phyloP scores from a whole-genome alignment of 2,113 vertebrate genomes.

The Ardeotis arabs region DNA sequence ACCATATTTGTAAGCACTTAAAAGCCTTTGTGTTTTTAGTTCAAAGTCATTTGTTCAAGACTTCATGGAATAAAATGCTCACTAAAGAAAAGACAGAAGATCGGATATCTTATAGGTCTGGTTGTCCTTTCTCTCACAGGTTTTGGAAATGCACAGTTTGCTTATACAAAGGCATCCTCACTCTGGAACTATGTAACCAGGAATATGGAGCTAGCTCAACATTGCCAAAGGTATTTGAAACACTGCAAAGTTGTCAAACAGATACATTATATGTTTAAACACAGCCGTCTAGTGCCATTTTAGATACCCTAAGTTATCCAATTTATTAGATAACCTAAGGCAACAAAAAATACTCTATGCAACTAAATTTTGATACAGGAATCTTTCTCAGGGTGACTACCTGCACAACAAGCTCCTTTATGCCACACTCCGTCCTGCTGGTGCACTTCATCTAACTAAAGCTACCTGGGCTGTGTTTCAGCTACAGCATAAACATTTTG shows the following conservation, averaged over 20 bases:
- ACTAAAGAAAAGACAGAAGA: neutral
- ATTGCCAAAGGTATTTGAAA: neutral
- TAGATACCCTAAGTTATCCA: neutral
- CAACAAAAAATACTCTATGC: neutral
- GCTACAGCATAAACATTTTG: neutral
- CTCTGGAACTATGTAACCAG: neutral
- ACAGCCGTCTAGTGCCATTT: neutral
- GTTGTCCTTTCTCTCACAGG: neutral
- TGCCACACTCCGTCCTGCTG: fast-evolving
- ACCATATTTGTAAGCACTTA: neutral
- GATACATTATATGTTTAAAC: neutral
- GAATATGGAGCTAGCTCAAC: neutral
- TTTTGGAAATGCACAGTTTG: neutral
- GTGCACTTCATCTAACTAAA: neutral
- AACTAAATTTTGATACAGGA: neutral
- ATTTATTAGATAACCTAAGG: neutral
- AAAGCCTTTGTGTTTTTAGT: neutral
- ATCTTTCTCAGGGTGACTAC: neutral
- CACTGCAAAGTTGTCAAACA: neutral
- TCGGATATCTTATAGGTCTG: neutral
- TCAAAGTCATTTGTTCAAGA: neutral
- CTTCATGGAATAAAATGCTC: neutral
- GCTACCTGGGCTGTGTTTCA: neutral
- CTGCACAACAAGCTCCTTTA: neutral
- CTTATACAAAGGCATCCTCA: neutral